Evolutionary conservation across 2,888 invertebrate genomes (phyloP).

Genomic region (Hanleya hanleyi): DNA sequence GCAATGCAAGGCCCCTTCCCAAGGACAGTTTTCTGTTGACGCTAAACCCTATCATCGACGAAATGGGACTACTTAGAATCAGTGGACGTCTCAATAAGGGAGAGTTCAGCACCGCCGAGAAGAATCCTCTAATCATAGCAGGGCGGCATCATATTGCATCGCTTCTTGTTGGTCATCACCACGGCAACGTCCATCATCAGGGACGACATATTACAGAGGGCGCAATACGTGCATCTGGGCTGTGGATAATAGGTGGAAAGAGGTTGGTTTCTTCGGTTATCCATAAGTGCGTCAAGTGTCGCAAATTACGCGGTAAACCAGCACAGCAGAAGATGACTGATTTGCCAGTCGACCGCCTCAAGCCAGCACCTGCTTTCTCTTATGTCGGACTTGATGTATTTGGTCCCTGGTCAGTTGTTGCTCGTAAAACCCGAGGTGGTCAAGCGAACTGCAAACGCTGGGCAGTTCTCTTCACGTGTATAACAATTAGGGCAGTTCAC

Average conservation of each 20-base stretch:
- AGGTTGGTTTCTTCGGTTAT: slow-evolving; percentile 19
- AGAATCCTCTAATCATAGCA: slow-evolving; percentile 26
- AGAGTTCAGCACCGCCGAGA: neutral
- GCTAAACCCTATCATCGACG: slow-evolving; percentile 11
- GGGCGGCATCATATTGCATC: slow-evolving; percentile 26
- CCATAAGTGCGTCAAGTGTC: slow-evolving; percentile 27
- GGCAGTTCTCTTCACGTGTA: slow-evolving; percentile 37
- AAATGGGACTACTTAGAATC: slow-evolving; percentile 1
- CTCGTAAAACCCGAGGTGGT: slow-evolving; percentile 31
- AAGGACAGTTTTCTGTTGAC: neutral
- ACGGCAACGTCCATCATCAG: slow-evolving; percentile 19
- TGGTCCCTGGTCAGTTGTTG: slow-evolving; percentile 31
- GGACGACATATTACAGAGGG: slow-evolving; percentile 35
- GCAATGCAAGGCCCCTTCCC: neutral
- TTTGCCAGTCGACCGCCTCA: slow-evolving; percentile 31
- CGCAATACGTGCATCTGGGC: slow-evolving; percentile 26
- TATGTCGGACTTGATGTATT: slow-evolving; percentile 36
- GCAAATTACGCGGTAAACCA: slow-evolving; percentile 22
- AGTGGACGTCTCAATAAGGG: slow-evolving; percentile 3
- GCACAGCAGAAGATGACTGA: slow-evolving; percentile 34
- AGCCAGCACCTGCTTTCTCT: slow-evolving; percentile 32
- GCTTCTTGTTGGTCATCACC: slow-evolving; percentile 23
- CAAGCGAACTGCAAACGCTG: slow-evolving; percentile 34
- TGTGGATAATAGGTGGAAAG: slow-evolving; percentile 28
- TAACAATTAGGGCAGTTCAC: slow-evolving; percentile 32